Conservation (phyloP, 2,113 vertebrate genomes). For the Pseudorasbora parva region DNA sequence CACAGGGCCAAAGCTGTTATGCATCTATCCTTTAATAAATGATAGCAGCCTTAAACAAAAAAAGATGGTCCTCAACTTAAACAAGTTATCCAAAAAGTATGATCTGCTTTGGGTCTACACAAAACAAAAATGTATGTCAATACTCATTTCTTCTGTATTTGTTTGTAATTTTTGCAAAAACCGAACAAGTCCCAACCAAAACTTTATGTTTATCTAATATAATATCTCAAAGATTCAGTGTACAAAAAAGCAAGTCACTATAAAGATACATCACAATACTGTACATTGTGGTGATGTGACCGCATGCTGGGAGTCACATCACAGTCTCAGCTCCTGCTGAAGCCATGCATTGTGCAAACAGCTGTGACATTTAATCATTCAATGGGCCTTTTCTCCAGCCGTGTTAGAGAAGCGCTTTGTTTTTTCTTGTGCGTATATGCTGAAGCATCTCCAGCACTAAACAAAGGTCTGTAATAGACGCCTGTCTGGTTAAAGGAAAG, state of each 20-base stretch:
- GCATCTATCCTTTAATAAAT: not conserved
- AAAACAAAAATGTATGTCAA: not conserved
- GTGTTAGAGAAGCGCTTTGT: not conserved
- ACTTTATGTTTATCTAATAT: not conserved
- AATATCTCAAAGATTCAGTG: not conserved
- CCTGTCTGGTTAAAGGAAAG: not conserved
- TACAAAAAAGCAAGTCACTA: not conserved
- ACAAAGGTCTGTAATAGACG: not conserved
- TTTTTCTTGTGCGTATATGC: not conserved
- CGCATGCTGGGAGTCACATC: constrained; percentile 75
- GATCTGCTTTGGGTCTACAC: not conserved
- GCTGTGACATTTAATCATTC: constrained; percentile 67
- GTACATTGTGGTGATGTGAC: constrained; percentile 52
- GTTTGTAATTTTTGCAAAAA: not conserved
- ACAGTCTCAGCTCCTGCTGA: constrained; percentile 53
- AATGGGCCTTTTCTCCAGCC: constrained; percentile 78
- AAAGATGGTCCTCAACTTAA: not conserved
- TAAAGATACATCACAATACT: constrained; percentile 45
- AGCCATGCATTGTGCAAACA: constrained; percentile 68
- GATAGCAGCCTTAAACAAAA: not conserved
- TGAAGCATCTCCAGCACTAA: constrained; percentile 11
- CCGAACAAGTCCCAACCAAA: not conserved
- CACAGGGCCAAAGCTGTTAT: not conserved
- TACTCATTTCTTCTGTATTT: not conserved
- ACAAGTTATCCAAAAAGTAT: not conserved